phyloP scores from a whole-genome alignment of 1,140 invertebrate species.

The Neodiprion virginianus region DNA sequence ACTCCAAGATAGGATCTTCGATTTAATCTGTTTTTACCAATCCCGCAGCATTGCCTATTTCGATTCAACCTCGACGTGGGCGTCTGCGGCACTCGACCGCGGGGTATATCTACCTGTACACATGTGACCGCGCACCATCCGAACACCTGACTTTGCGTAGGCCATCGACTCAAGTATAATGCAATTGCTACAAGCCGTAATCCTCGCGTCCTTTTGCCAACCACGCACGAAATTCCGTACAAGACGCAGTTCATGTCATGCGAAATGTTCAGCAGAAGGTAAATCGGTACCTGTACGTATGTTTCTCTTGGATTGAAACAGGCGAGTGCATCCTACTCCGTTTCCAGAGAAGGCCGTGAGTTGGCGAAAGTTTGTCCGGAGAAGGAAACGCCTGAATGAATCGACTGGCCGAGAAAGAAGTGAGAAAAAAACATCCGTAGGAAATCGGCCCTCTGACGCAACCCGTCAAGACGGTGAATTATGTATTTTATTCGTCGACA shows the following conservation, averaged over 20 bases:
- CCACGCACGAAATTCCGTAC: too few relatives aligned
- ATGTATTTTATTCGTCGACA: constrained; percentile 33
- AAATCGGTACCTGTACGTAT: background rate
- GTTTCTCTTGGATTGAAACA: background rate
- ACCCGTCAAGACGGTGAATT: background rate
- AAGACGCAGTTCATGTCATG: too few relatives aligned
- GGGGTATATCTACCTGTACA: background rate
- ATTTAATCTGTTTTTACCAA: constrained; percentile 3
- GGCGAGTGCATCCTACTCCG: background rate
- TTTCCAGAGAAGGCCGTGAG: constrained; percentile 17
- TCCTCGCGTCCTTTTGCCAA: too few relatives aligned
- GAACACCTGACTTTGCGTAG: background rate
- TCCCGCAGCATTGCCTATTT: background rate
- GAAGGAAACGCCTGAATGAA: constrained; percentile 12
- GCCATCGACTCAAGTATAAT: background rate
- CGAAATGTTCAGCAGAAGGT: too few relatives aligned
- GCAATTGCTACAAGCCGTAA: too few relatives aligned
- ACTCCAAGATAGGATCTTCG: background rate
- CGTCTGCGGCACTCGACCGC: background rate
- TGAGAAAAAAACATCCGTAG: too few relatives aligned
- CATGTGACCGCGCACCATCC: background rate
- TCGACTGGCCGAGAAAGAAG: too few relatives aligned
- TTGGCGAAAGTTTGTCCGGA: constrained; percentile 20
- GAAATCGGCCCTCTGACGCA: too few relatives aligned
- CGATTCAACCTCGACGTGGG: background rate